Evolutionary conservation across 2,888 invertebrate genomes (phyloP), one percentile per base, ranked within the genome.

Genomic region (Watsonalla binaria): DNA sequence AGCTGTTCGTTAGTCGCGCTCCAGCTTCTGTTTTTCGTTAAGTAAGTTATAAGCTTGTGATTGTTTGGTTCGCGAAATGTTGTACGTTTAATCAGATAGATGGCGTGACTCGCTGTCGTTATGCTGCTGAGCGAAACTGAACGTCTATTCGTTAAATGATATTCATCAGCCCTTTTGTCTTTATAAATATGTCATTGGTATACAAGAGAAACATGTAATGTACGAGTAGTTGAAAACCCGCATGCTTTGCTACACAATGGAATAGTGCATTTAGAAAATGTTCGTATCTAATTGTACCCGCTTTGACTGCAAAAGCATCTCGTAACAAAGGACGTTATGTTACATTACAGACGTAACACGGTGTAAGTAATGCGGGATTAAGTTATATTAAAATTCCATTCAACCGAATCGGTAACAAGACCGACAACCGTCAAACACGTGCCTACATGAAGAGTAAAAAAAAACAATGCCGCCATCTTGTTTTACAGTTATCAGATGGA

Each of bases 31-130:
- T 85, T 82, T 78, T 80, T 80, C 77, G 82, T 83, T 90, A 89
- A 90, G 84, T 89, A 89, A 90, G 90, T 89, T 89, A 89, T 90
- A 89, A 82, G 82, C 71, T 79, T 75, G 82, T 81, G 86, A 89
- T 88, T 82, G 86, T 80, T 80, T 35, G 74, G 72, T 65, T 66
- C 66, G 70, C 69, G 72, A 74, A 81, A 77, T 80, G 84, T 82
- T 84, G 84, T 84, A 77, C 76, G 81, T 79, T 76, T 80, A 76
- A 86, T 89, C 87, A 81, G 86, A 89, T 87, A 86, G 86, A 88
- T 90, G 88, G 87, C 90, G 90, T 90, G 90, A 90, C 90, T 90
- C 70, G 76, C 82, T 78, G 86, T 88, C 90, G 83, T 90, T 88
- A 84, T 80, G 82, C 79, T 66, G 76, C 75, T 77, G 80, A 74